Percentiles rank a stretch among this genome's conserved stretches.
phyloP scores from a whole-genome alignment of 2,888 invertebrate genomes.

The Melanostoma scalare region DNA sequence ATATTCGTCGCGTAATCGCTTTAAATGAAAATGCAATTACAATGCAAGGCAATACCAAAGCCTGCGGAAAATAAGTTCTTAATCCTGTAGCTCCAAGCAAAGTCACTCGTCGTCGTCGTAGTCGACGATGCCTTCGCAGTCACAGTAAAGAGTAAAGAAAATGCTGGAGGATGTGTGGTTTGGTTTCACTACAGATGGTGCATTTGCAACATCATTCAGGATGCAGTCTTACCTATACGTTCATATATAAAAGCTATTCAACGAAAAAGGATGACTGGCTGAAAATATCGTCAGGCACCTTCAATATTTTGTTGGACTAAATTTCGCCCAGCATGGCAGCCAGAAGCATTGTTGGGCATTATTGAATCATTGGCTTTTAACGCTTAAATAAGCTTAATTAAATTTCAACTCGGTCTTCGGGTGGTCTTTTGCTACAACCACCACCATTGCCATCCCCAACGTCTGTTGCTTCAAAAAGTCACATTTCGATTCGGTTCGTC shows the following conservation, averaged over 20 bases:
- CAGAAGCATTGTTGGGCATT: slow-evolving; percentile 75
- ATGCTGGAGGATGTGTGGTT: slow-evolving; percentile 5
- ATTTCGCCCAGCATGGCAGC: slow-evolving; percentile 73
- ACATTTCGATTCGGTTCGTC: slow-evolving; percentile 76
- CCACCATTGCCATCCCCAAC: slow-evolving; percentile 15
- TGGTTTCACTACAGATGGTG: slow-evolving; percentile 25
- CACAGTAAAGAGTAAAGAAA: slow-evolving; percentile 19
- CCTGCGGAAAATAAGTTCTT: slow-evolving; percentile 53
- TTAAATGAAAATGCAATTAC: slow-evolving; percentile 73
- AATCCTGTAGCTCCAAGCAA: slow-evolving; percentile 58
- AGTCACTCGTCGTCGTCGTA: slow-evolving; percentile 33
- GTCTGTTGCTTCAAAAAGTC: slow-evolving; percentile 67
- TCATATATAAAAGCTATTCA: background rate
- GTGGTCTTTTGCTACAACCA: background rate
- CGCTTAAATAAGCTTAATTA: slow-evolving; percentile 82
- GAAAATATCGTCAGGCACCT: slow-evolving; percentile 42
- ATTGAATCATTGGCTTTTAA: slow-evolving; percentile 82
- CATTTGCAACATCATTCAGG: slow-evolving; percentile 64
- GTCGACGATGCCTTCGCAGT: background rate
- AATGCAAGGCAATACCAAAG: slow-evolving; percentile 42
- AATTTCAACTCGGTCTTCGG: slow-evolving; percentile 77
- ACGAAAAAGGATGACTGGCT: slow-evolving; percentile 10
- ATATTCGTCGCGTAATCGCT: slow-evolving; percentile 71
- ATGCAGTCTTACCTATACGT: slow-evolving; percentile 28
- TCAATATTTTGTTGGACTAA: slow-evolving; percentile 47